A percentile compares a stretch with the other conserved stretches of the same genome.
Conservation (phyloP, 1,140 invertebrate species). For the Drosophila hydei region DNA sequence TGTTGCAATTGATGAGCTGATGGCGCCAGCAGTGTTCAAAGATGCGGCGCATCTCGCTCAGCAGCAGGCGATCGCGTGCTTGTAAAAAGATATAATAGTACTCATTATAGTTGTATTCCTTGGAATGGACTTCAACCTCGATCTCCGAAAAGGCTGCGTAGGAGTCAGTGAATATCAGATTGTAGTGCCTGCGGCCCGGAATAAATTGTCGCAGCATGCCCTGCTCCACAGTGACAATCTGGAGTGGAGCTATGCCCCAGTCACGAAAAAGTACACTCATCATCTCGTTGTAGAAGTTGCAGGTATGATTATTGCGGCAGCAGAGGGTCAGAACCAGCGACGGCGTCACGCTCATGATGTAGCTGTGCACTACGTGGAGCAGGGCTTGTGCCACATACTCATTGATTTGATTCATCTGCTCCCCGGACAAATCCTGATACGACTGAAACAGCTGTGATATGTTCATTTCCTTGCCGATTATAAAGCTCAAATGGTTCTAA, state of each 20-base stretch:
- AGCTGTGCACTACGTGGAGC: constrained; percentile 62
- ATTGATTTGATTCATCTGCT: constrained; percentile 66
- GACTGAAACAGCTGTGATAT: constrained; percentile 47
- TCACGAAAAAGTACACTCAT: constrained; percentile 60
- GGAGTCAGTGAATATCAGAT: constrained; percentile 72
- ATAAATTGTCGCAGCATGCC: constrained; percentile 21
- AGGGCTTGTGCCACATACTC: constrained; percentile 63
- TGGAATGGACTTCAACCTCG: constrained; percentile 53
- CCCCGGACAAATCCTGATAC: constrained; percentile 61
- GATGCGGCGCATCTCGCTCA: constrained; percentile 63
- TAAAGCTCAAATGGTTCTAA: not conserved
- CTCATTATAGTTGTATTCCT: constrained; percentile 70
- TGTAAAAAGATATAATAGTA: constrained; percentile 77
- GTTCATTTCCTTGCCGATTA: constrained; percentile 49
- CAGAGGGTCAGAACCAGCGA: constrained; percentile 63
- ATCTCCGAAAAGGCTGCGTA: constrained; percentile 66
- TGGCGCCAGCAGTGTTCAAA: constrained; percentile 71
- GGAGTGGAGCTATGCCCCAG: constrained; percentile 64
- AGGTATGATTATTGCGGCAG: constrained; percentile 62
- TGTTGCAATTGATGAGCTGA: constrained; percentile 71
- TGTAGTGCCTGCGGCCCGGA: constrained; percentile 51
- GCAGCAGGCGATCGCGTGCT: constrained; percentile 50
- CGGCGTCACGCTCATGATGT: constrained; percentile 61
- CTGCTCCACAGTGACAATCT: constrained; percentile 58
- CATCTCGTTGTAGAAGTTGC: constrained; percentile 75